phyloP scores from a whole-genome alignment of 2,113 vertebrate genomes.

The Oncorhynchus kisutch region DNA sequence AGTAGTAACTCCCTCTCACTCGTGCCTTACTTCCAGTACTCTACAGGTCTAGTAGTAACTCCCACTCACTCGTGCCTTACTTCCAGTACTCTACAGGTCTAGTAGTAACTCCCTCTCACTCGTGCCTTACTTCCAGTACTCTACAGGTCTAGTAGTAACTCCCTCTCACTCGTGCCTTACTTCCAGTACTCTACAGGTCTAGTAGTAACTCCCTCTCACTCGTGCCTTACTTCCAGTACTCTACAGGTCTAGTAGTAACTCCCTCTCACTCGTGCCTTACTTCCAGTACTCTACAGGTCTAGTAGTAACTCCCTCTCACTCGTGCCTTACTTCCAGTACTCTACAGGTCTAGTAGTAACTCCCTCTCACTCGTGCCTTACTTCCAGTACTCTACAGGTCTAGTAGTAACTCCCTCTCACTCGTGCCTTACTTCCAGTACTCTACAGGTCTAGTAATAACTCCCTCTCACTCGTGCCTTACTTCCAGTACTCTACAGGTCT shows the following conservation, averaged over 20 bases:
- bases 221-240: conserved; percentile 87
- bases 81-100: conserved; percentile 87
- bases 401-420: too few species aligned
- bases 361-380: conserved; percentile 34
- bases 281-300: conserved; percentile 87
- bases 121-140: conserved; percentile 60
- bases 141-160: too few species aligned
- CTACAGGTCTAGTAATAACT: conserved; percentile 35
- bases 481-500: conserved; percentile 87
- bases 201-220: too few species aligned
- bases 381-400: conserved; percentile 87
- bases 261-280: conserved; percentile 34
- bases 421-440: conserved; percentile 87
- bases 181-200: conserved; percentile 87
- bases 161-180: conserved; percentile 36
- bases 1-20: too few species aligned
- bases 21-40: conserved; percentile 87
- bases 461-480: conserved; percentile 34
- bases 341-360: conserved; percentile 35
- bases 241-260: conserved; percentile 35
- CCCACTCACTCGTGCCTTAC: conserved; percentile 34
- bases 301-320: too few species aligned
- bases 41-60: conserved; percentile 35
- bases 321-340: conserved; percentile 87
- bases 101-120: too few species aligned